phyloP scores from a whole-genome alignment of 2,113 vertebrate genomes.

The Bubalus kerabau region DNA sequence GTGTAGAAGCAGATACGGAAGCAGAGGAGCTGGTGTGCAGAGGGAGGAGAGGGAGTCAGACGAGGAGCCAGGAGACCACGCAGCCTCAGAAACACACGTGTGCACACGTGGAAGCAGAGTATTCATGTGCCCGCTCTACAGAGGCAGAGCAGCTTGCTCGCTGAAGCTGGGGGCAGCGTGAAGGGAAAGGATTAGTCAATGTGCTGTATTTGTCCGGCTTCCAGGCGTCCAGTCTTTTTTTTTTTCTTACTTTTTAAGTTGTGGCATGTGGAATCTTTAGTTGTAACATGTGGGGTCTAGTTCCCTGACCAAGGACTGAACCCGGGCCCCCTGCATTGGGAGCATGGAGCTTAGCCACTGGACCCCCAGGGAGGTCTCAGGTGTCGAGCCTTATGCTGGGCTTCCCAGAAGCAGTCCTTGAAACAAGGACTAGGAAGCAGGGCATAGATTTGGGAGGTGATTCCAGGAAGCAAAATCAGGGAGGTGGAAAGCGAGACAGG shows the following conservation, averaged over 20 bases:
- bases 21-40: neutral
- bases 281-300: neutral
- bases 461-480: neutral
- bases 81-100: neutral
- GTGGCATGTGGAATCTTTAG: neutral
- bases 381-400: neutral
- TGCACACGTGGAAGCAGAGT: neutral
- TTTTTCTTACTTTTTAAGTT: neutral
- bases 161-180: accelerated
- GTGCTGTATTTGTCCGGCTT: neutral
- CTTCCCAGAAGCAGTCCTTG: neutral
- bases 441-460: neutral
- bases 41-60: neutral
- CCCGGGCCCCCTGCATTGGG: neutral
- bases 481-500: neutral
- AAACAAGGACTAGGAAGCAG: neutral
- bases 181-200: accelerated
- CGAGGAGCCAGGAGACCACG: neutral
- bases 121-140: accelerated
- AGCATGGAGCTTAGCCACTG: neutral
- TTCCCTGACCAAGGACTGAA: neutral
- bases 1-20: accelerated
- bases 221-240: neutral
- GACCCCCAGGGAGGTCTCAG: neutral
- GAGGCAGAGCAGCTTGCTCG: neutral